Base-by-base conservation (phyloP, 2,113 vertebrate genomes). In the Gallinago paraguaiae region DNA sequence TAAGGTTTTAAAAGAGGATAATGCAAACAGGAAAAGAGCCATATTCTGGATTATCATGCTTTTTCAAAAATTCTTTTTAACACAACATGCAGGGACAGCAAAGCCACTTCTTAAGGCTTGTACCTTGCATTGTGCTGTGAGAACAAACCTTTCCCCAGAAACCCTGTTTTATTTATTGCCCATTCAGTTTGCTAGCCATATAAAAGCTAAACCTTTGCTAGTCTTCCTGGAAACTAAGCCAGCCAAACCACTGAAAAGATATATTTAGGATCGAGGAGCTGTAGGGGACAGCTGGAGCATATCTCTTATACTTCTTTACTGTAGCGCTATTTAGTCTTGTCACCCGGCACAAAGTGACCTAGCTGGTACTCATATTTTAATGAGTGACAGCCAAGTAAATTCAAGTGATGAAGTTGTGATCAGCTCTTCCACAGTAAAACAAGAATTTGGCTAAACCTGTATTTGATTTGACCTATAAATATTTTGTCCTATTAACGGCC, bases 171-270 rank as follows among this genome's bases (percentile, higher is more conserved):
- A 91, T 95, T 95, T 94, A 75, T 85, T 96, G 35, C 37, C 86
- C 19, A 2, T 92, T 86, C 79, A 71, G 70, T 90, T 94, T 95
- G 53, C 37, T 75, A 72, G 77, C 69, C 37, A 20, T 48, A 60
- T 60, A 46, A 94, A 91, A 92, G 41, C 33, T 90, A 82, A 91
- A 90, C 59, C 46, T 95, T 80, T 94, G 48, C 54, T 88, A n/a
- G 80, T 86, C 81, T 91, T 97, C 79, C 88, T 94, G 91, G 86
- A 96, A 97, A 94, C 39, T 23, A 56, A 93, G 81, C 33, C 96
- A 92, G 51, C 30, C 53, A 91, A 87, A 76, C 31, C 50, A 88
- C 59, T 35, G 33, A 86, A 84, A 81, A 89, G 95, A 61, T 97
- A 93, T 96, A 95, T 95, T 95, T 95, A 95, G 78, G 46, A 71